phyloP scores from a whole-genome alignment of 2,888 invertebrate species.

The Eucriotettix oculatus region DNA sequence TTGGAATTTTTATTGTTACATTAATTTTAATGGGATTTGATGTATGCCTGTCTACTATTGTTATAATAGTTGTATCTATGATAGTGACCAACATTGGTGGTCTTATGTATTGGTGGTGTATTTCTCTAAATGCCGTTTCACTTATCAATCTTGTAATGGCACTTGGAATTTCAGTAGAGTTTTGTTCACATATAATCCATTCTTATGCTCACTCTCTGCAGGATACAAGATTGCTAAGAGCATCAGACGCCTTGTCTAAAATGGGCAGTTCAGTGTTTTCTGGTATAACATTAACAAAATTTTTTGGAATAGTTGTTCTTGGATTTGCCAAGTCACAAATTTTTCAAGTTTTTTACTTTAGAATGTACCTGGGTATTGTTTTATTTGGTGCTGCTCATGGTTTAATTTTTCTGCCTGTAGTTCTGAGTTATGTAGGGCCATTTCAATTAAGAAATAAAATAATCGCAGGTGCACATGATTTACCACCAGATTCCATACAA shows the following conservation, averaged over 20 bases:
- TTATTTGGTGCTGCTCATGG: slow-evolving; percentile 83
- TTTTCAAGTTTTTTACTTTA: slow-evolving; percentile 84
- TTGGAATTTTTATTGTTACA: slow-evolving; percentile 37
- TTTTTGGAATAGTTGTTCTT: slow-evolving; percentile 74
- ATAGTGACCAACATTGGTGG: slow-evolving; percentile 72
- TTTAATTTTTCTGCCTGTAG: slow-evolving; percentile 76
- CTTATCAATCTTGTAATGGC: slow-evolving; percentile 86
- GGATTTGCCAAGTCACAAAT: slow-evolving; percentile 86
- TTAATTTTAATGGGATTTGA: slow-evolving; percentile 55
- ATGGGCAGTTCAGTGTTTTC: slow-evolving; percentile 84
- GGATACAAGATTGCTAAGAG: slow-evolving; percentile 36
- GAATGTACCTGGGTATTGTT: slow-evolving; percentile 91
- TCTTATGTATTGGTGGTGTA: slow-evolving; percentile 81
- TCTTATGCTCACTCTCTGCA: slow-evolving; percentile 36
- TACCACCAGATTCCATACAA: no score
- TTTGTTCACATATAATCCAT: slow-evolving; percentile 81
- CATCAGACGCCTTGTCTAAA: slow-evolving; percentile 53
- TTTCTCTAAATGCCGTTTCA: slow-evolving; percentile 82
- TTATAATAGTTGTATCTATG: slow-evolving; percentile 55
- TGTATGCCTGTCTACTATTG: slow-evolving; percentile 55
- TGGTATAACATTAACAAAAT: slow-evolving; percentile 89
- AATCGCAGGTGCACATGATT: no score
- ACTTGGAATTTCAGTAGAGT: slow-evolving; percentile 90
- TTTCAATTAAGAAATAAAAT: not conserved
- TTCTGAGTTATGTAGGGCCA: slow-evolving; percentile 60